Evolutionary conservation across 2,797 vertebrate species (phyloP), one percentile per base, ranked within the genome.

Genomic region (Mus spretus): DNA sequence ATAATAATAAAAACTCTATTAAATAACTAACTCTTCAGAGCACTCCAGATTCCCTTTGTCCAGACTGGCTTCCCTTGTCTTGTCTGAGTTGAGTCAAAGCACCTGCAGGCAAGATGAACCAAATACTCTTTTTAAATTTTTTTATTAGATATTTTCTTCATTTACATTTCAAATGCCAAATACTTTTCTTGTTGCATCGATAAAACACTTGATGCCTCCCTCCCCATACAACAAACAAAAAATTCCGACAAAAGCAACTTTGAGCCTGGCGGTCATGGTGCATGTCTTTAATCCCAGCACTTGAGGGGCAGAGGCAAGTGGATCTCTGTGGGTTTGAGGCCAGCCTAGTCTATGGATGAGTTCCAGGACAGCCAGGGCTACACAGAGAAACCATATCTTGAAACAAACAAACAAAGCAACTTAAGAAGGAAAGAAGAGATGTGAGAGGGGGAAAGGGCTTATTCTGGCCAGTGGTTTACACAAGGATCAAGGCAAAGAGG

Each of bases 41-140:
- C 72, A 87, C 74, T 96, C n/a, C 2, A 50, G 28, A 57, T 95
- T 89, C 90, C 6, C 53, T 72, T 93, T 74, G 47, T 74, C 80
- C 50, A 89, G 70, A 88, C 15, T 90, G 67, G 8, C 24, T 28
- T 22, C 85, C 20, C 34, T 31, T 55, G 47, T 12, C 37, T 89
- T 90, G 26, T 85, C 50, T 96, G 77, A 95, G 47, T 82, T 85
- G 40, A 96, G 55, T 78, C 37, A 77, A 80, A 72, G 59, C 44
- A 55, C 26, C 47, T 57, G 24, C 10, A 26, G 20, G 22, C 7
- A 17, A 63, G 26, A 57, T 47, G 15, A 40, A 44, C 15, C 47
- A 87, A 28, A 17, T 44, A 20, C 17, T 50, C 50, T 50, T 47
- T 47, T 47, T 44, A 44, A 4, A 3, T 47, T 47, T 47, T 47